Evolutionary conservation across 64 coral and sea anemone genomes (phyloP).

Genomic region (Porites australiensis): DNA sequence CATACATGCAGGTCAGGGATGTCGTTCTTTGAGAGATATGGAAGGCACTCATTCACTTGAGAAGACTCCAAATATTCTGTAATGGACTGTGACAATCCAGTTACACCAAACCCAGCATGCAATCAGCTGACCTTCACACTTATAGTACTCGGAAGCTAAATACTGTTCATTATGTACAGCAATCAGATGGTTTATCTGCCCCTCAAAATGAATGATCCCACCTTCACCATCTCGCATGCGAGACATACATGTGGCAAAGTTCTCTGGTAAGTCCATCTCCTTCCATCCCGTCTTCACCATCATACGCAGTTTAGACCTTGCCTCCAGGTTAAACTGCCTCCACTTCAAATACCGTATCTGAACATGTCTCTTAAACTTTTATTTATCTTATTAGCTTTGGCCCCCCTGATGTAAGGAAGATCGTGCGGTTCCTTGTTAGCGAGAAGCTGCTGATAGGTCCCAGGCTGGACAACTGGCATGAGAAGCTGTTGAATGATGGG

Average conservation of each 20-base stretch:
- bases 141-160: constrained; percentile 18
- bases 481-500: not conserved
- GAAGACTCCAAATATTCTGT: constrained; percentile 17
- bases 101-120: constrained; percentile 35
- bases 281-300: constrained; percentile 35
- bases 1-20: constrained; percentile 21
- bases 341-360: constrained; percentile 14
- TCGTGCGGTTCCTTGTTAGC: not conserved
- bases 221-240: constrained; percentile 14
- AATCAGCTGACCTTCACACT: constrained; percentile 54
- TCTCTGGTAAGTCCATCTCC: constrained; percentile 48
- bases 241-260: constrained; percentile 33
- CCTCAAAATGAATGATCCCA: constrained; percentile 31
- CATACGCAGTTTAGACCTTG: constrained; percentile 17
- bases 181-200: constrained; percentile 27
- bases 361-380: constrained; percentile 21
- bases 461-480: not conserved
- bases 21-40: not conserved
- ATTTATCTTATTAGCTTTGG: no score
- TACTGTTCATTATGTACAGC: constrained; percentile 47
- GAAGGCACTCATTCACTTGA: constrained; percentile 4
- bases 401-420: not conserved
- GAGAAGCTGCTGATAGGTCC: not conserved
- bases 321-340: constrained; percentile 29
- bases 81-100: constrained; percentile 23